Evolutionary conservation across 2,113 vertebrate genomes (phyloP), one percentile per base, ranked within the genome.

Genomic region (Calyptommatus sinebrachiatus): DNA sequence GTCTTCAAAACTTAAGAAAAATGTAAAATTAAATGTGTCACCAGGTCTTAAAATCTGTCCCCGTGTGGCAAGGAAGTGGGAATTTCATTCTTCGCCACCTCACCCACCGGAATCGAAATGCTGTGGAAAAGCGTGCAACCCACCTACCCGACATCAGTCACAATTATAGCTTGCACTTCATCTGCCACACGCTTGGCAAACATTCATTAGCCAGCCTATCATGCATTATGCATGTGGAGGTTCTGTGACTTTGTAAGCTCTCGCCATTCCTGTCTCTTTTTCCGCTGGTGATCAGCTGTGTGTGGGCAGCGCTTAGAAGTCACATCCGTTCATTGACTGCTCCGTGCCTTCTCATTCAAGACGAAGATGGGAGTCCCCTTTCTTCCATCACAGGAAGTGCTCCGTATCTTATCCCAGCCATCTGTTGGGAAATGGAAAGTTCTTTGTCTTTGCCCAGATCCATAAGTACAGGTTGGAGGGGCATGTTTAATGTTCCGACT

Each of bases 311-410:
- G 48, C 8, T 28, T 11, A 12, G 57, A 69, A 53, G 71, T 28
- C 35, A n/a, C 73, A 0, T 26, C 73, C 0, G 0, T 31, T 61
- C 28, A 21, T n/a, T 73, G 8, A 0, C 0, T 5, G 24, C 57
- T 20, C 41, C 1, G 11, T 2, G 26, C 50, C 50, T 46, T 63
- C 45, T 53, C 16, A 24, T 11, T 45, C 1, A 2, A 74, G 80
- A 79, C 28, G 57, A 45, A 5, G 0, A 1, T 2, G 2, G n/a
- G 79, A 61, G 65, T 83, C 76, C 26, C 79, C 35, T 1, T 28
- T 0, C 76, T 65, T 35, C 2, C 74, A 0, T 57, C 70, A 12
- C 87, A 75, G 84, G 81, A 10, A 20, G 48, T 10, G 26, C 67
- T 63, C 63, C 53, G 8, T 20, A 45, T 26, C 8, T 63, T 7